These are phyloP conservation scores for Sebastes kiyomatsui DNA, from an alignment of 2,797 vertebrate genomes.

Conservation along the genomic window DNA sequence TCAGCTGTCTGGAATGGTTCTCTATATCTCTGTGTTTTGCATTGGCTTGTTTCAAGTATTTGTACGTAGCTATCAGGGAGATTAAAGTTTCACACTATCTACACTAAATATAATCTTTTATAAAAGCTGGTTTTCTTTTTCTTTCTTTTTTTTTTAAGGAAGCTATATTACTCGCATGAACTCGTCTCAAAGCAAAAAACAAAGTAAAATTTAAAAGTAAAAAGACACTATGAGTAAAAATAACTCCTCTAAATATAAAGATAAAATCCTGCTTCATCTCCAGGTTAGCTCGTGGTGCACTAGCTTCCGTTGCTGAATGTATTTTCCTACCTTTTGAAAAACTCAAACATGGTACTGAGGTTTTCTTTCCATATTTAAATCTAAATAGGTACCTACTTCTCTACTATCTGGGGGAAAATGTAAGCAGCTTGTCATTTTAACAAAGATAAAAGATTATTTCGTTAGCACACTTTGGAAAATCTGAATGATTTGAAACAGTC, in stretches of 20 bases:
- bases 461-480: neutral
- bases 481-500: too few species aligned
- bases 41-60: conserved; percentile 78
- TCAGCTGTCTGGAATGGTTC: conserved; percentile 13
- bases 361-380: neutral
- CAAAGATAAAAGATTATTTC: neutral
- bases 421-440: neutral
- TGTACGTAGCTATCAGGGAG: conserved; percentile 29
- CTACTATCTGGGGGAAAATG: neutral
- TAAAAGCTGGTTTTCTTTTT: neutral
- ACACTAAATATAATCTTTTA: conserved; percentile 23
- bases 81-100: conserved; percentile 12
- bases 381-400: too few species aligned
- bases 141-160: neutral
- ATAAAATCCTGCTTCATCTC: conserved; percentile 8
- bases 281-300: neutral
- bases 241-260: neutral
- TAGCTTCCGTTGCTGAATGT: neutral
- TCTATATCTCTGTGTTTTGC: conserved; percentile 41
- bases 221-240: neutral
- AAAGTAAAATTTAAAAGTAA: neutral
- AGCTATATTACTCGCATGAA: neutral
- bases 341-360: neutral
- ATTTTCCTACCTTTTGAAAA: neutral
- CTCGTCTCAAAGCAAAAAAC: neutral